Base-by-base conservation (phyloP, 2,888 invertebrate genomes). In the Dexiosoma caninum region DNA sequence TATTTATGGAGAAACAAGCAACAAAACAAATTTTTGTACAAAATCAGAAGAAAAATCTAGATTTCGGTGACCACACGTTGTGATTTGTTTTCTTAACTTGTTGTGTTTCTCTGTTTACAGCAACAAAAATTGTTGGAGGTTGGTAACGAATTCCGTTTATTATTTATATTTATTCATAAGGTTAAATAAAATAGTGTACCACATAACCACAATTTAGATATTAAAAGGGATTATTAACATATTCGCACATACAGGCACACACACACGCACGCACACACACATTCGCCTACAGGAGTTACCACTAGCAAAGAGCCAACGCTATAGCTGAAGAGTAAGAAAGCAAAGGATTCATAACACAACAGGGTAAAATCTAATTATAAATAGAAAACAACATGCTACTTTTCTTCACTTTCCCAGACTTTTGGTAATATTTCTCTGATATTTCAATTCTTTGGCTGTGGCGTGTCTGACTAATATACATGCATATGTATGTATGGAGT, bases 31-130 rank as follows among this genome's bases (percentile, higher is more conserved):
- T 66, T 23, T 51, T n/a, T n/a, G n/a, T 32, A 49, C n/a, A 35
- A 35, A 14, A 30, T 12, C 32, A 16, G 2, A 46, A 53, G 19
- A 23, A 21, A 44, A 42, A 62, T 51, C 16, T 23, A 4, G 14
- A 74, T 62, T 55, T 35, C 9, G 67, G 70, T 66, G 70, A 66
- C 79, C 75, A 37, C 70, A 64, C 71, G 66, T 59, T 40, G 70
- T 37, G 75, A 66, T 79, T 51, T 75, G 49, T 64, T 70, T 19
- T 14, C 16, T 49, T 66, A 35, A 21, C 16, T 60, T 30, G 19
- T 32, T 46, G 10, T 40, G n/a, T n/a, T 30, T 42, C 0, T n/a
- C 14, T 12, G 37, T 23, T 32, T 23, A 42, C n/a, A 32, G 2
- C 21, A 53, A 42, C 40, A 71, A 42, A 27, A 51, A 30, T 51